Evolutionary conservation across 64 coral and sea anemone genomes (phyloP), one percentile per base, ranked within the genome.

Genomic region (Astreopora myriophthalma): DNA sequence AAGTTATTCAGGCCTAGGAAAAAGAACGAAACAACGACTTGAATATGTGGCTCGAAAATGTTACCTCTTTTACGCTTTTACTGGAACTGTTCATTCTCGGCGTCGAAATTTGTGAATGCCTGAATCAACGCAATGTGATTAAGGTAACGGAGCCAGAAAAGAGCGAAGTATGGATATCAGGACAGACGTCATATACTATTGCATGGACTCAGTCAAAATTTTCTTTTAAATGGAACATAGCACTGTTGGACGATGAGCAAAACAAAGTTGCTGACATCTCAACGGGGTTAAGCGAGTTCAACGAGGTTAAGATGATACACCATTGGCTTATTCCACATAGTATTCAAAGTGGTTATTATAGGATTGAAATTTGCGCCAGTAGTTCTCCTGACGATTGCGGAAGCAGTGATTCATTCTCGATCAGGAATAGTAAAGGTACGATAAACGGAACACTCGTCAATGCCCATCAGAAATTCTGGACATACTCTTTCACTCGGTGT

Each of bases 171-270:
- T 96, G 94, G 94, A 62, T 74, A 48, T 26, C 48, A 2, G 85
- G 85, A 16, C 74, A 48, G 8, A 88, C 33, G 31, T 89, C 94
- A 22, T 89, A 89, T 42, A 27, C 29, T 2, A 92, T 96, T 39
- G 58, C 86, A 85, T 96, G 94, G 94, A 75, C 78, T 74, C 94
- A 96, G 66, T 84, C 85, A 8, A 88, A 80, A 22, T 72, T 38
- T 36, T 39, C 85, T 2, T 96, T 96, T 69, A 79, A 88, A 36
- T 96, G 94, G 94, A 55, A 96, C 42, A 87, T 96, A 74, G 76
- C 66, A 30, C 42, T 96, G n/a, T 72, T 92, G 55, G 35, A 92
- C 20, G 25, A 14, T 19, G 48, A 94, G 25, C 69, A 35, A 24
- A 72, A 72, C 28, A 95, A 91, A 63, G 39, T 92, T 39, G 46